These are phyloP conservation scores for Metaphire vulgaris DNA, from an alignment of 1,140 invertebrate species.

Conservation along the genomic window DNA sequence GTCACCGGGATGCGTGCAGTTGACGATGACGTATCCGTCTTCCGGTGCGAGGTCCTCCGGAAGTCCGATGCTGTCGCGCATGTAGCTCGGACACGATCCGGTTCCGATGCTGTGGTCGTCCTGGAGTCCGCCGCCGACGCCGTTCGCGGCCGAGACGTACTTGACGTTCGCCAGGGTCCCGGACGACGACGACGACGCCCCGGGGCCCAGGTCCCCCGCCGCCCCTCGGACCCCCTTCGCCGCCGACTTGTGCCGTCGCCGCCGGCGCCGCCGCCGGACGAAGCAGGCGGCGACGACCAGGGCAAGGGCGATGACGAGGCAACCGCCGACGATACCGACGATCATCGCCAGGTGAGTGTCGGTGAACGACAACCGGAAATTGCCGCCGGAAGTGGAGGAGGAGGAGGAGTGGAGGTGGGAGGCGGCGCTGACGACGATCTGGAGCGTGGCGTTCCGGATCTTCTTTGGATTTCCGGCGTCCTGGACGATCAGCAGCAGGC, in stretches of 20 bases:
- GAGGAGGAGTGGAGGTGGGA: neutral
- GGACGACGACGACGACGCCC: neutral
- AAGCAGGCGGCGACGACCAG: constrained; percentile 6
- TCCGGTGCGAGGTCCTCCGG: neutral
- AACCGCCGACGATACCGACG: constrained; percentile 6
- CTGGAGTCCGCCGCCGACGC: neutral
- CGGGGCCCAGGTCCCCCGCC: neutral
- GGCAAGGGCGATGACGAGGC: constrained; percentile 12
- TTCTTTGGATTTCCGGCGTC: neutral
- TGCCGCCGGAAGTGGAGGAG: neutral
- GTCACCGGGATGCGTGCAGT: neutral
- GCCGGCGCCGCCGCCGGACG: neutral
- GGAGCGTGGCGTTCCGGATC: neutral
- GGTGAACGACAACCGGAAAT: neutral
- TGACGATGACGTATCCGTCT: neutral
- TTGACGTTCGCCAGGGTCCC: neutral
- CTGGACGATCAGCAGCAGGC: neutral
- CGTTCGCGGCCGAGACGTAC: neutral
- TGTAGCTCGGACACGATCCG: neutral
- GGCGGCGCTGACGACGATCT: neutral
- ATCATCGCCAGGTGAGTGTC: constrained; percentile 15
- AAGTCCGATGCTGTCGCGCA: neutral
- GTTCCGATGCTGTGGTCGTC: neutral
- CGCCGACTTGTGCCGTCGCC: neutral
- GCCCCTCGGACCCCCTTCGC: neutral